phyloP scores from a whole-genome alignment of 2,113 vertebrate species.

The Malurus melanocephalus region DNA sequence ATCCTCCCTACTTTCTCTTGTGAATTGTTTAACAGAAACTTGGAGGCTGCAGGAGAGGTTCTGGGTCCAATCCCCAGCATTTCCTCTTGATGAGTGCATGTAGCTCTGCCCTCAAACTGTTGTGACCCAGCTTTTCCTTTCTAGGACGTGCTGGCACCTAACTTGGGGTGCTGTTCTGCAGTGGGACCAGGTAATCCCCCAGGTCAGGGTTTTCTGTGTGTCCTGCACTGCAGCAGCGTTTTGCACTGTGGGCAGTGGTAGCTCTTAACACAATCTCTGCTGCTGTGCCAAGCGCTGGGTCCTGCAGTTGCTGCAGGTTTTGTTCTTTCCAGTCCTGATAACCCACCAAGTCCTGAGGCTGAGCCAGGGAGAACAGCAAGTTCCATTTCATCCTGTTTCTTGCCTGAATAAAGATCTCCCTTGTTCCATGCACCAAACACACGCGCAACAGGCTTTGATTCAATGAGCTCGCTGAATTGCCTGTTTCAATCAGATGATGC shows the following conservation, averaged over 20 bases:
- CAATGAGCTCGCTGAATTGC: background rate
- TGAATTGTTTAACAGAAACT: background rate
- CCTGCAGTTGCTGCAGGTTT: background rate
- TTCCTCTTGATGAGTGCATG: fast-evolving
- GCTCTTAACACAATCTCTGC: background rate
- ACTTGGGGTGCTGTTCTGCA: background rate
- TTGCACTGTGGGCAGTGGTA: background rate
- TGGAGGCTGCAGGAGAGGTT: background rate
- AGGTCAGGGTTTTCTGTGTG: fast-evolving
- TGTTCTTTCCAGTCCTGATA: background rate
- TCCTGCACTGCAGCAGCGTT: background rate
- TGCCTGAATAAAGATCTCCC: background rate
- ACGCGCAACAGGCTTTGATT: background rate
- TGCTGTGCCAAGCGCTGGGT: background rate
- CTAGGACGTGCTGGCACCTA: fast-evolving
- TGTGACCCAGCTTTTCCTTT: background rate
- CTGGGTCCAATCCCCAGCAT: background rate
- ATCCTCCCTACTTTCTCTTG: background rate
- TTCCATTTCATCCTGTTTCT: background rate
- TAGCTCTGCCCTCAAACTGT: background rate
- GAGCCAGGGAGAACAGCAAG: background rate
- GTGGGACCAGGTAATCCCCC: background rate
- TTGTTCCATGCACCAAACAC: background rate
- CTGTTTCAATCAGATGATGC: slow-evolving; percentile 33
- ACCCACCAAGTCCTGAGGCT: background rate